phyloP scores from a whole-genome alignment of 2,797 vertebrate species.

The Tragelaphus oryx region DNA sequence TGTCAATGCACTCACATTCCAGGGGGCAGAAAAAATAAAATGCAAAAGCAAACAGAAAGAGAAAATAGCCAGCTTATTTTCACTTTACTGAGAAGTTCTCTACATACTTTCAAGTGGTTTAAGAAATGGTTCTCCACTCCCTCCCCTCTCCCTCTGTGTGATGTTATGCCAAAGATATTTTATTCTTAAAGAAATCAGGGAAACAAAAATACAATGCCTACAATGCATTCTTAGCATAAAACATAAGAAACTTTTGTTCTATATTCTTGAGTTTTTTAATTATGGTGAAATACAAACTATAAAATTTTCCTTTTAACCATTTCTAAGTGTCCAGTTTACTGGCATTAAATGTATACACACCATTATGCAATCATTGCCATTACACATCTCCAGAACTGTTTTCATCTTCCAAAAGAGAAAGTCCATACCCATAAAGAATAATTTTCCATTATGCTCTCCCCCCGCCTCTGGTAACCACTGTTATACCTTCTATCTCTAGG shows the following conservation, averaged over 20 bases:
- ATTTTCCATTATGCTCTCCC: neutral
- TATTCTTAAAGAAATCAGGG: neutral
- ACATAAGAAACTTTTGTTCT: neutral
- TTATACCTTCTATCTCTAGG: neutral
- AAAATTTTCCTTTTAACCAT: neutral
- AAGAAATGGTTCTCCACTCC: neutral
- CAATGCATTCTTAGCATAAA: neutral
- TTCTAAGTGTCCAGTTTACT: neutral
- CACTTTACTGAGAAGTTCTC: neutral
- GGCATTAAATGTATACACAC: neutral
- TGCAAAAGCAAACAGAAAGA: neutral
- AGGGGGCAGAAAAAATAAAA: neutral
- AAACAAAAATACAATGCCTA: neutral
- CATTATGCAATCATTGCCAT: neutral
- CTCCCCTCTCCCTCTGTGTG: neutral
- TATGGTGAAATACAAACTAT: neutral
- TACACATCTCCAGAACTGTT: neutral
- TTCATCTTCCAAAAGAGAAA: neutral
- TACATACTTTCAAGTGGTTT: neutral
- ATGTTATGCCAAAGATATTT: neutral
- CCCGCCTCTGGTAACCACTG: neutral
- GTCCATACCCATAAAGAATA: neutral
- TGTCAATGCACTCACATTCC: neutral
- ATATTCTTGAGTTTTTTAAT: neutral
- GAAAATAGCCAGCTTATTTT: neutral